Evolutionary conservation across 2,113 vertebrate genomes (phyloP), one percentile per base, ranked within the genome.

Genomic region (Equus przewalskii): DNA sequence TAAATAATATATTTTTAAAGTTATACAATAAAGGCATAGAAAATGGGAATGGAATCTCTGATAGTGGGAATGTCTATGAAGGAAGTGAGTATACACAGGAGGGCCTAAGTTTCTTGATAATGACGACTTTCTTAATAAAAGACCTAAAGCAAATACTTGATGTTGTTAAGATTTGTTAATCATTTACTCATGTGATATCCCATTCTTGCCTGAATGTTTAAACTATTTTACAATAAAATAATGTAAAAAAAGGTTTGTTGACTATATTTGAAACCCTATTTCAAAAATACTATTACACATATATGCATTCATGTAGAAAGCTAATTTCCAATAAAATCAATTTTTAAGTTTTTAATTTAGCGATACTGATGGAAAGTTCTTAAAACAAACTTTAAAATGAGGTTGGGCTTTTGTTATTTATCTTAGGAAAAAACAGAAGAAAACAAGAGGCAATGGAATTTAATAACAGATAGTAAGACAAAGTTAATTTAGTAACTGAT

Each of bases 141-240:
- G 9, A 69, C 18, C 54, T 22, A 95, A 60, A 44, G 5, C 44
- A 88, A 88, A 69, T 92, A 69, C 12, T 2, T 54, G 22, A 46
- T 26, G 60, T 26, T 69, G 7, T 28, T 83, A 72, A 89, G 51
- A 80, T 76, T 84, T 91, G 33, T 76, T 76, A 54, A 69, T 56
- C 28, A 90, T 56, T 93, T 56, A 73, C 19, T 93, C 33, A 36
- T 73, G 28, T 79, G 54, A 44, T 76, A 14, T 1, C 91, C 22
- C 84, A 54, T 15, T 46, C 46, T 36, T 65, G 5, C 44, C 26
- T 91, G 12, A 28, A 62, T 62, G 33, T 56, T 75, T 89, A 85
- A 95, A 91, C 84, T 44, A 2, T 46, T 84, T 96, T 86, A 86
- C 7, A 26, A 84, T 30, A 76, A 79, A 92, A 88, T 56, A 82